Conservation (phyloP, 2,888 invertebrate genomes). For the Gymnocheta viridis region DNA sequence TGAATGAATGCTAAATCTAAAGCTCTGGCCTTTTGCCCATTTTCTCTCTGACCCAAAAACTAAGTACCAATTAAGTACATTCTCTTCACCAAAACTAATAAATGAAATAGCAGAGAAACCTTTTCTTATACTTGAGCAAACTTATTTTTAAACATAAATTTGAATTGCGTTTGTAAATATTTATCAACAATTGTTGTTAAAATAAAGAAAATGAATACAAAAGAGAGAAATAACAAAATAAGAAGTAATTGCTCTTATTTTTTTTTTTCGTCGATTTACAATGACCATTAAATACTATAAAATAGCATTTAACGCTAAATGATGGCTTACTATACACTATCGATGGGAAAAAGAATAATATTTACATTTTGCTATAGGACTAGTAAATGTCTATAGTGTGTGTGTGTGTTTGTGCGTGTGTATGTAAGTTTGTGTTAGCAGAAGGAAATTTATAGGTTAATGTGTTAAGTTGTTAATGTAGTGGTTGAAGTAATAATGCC, state of each 20-base stretch:
- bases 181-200: neutral
- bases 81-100: too few species aligned
- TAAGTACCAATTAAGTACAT: too few species aligned
- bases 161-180: neutral
- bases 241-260: neutral
- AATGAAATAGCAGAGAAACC: too few species aligned
- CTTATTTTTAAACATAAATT: too few species aligned
- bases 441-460: neutral
- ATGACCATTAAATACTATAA: constrained; percentile 4
- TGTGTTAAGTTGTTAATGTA: neutral
- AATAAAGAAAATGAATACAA: neutral
- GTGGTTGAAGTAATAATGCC: neutral
- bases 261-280: neutral
- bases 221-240: neutral
- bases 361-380: neutral
- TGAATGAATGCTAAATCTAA: too few species aligned
- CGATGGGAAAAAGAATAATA: neutral
- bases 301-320: neutral
- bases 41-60: too few species aligned
- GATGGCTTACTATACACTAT: neutral
- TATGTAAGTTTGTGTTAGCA: too few species aligned
- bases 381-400: neutral
- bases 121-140: too few species aligned
- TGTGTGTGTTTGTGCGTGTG: too few species aligned
- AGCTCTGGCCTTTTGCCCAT: too few species aligned